Base-by-base conservation (phyloP, 2,888 invertebrate genomes). In the Drepana falcataria region DNA sequence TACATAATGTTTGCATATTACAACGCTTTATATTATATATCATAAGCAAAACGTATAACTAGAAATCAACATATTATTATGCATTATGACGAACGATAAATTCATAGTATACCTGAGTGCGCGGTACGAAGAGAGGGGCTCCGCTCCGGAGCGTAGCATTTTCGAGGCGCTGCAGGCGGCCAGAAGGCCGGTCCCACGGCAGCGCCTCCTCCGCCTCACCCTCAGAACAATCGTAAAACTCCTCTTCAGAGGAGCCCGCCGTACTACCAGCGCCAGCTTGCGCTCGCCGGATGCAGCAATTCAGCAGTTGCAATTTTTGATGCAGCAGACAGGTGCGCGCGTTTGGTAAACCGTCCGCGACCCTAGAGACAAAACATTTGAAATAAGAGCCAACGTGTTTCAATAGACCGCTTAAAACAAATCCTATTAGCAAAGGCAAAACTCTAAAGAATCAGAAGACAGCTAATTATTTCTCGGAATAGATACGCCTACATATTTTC, bases 251-350 rank as follows among this genome's bases (percentile, higher is more conserved):
- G 35, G 86, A 83, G 65, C 75, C 77, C 37, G 79, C 79, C 4
- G 64, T 72, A 21, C 75, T 81, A 1, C 75, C 77, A 55, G 84
- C 81, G 64, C 93, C 93, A 47, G 83, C 85, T 35, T 65, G 48
- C 85, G 91, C 69, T 83, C 95, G 92, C 59, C 93, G 93, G 64
- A 96, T 94, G 81, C 96, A 96, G 73, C 95, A 94, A 74, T 96
- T 96, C 47, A 96, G 84, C 91, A 96, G 94, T 89, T 98, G 98
- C 48, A 99, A 92, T 81, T 99, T 99, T 86, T 99, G 98, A 85
- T 99, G 96, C 9, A 99, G 91, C 48, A 99, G 92, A 79, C 98
- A 98, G 4, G 96, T 96, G 57, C 96, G 94, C 48, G 96, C 94
- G 81, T 98, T 97, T 0, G 98, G 98, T 65, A 94, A 92, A 7